These are phyloP conservation scores for Pan paniscus DNA, from an alignment of 2,113 vertebrate species.

Conservation along the genomic window DNA sequence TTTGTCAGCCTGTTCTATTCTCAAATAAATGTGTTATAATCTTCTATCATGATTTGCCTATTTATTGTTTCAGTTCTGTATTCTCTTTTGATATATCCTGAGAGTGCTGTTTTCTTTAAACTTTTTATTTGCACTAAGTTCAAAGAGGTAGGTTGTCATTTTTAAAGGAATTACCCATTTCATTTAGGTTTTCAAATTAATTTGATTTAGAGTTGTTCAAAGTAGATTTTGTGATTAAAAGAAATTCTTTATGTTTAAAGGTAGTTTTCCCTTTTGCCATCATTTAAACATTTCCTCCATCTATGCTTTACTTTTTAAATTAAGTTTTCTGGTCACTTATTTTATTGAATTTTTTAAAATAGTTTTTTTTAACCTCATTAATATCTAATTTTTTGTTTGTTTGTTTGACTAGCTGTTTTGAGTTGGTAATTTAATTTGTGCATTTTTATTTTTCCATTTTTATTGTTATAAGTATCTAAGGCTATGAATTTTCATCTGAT, in stretches of 20 bases:
- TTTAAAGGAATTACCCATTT: background rate
- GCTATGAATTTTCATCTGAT: background rate
- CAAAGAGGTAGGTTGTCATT: background rate
- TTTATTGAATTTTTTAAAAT: background rate
- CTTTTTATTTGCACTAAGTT: background rate
- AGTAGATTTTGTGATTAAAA: background rate
- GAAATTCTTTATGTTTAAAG: background rate
- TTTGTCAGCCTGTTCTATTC: background rate
- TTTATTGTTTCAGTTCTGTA: background rate
- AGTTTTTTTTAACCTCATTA: background rate
- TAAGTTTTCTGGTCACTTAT: background rate
- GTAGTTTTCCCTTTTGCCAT: background rate
- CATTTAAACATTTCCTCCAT: background rate
- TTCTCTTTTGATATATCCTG: background rate
- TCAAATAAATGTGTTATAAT: background rate
- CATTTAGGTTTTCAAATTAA: background rate
- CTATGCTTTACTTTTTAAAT: background rate
- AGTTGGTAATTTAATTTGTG: background rate
- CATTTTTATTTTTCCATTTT: background rate
- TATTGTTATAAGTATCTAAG: background rate
- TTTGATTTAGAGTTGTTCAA: background rate
- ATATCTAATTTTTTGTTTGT: background rate
- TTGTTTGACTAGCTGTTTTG: background rate
- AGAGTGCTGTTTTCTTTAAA: background rate
- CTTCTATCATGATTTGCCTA: background rate